Conservation (phyloP, 92 coral and sea anemone species). For the Phenganax subtilis region DNA sequence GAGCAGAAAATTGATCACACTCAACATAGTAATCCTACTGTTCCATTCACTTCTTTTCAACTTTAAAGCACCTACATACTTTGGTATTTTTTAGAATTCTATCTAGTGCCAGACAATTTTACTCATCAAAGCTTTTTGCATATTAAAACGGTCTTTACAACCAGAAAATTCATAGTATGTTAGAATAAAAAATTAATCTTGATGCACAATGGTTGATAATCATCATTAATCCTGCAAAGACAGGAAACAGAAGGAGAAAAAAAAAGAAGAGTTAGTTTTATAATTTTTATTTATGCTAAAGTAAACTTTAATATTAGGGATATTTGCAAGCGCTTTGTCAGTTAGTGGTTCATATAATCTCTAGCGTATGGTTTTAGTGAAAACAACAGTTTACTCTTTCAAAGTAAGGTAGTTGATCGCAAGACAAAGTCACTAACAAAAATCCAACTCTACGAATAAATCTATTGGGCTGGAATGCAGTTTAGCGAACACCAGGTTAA, state of each 20-base stretch:
- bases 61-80: neutral
- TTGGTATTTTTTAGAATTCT: too few relatives aligned
- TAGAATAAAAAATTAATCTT: neutral
- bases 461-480: too few relatives aligned
- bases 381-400: too few relatives aligned
- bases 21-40: neutral
- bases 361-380: neutral
- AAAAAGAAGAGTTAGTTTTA: neutral
- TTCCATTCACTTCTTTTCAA: neutral
- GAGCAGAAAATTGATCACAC: neutral
- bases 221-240: conserved; percentile 5
- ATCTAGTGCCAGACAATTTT: neutral
- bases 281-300: neutral
- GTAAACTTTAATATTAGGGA: neutral
- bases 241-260: neutral
- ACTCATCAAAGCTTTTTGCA: neutral
- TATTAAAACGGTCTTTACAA: neutral
- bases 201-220: conserved; percentile 2
- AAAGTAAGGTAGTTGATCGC: too few relatives aligned
- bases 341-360: neutral
- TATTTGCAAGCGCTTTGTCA: neutral
- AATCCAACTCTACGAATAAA: neutral
- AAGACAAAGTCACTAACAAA: neutral
- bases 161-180: neutral
- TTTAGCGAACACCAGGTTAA: too few relatives aligned